Evolutionary conservation across 1,140 invertebrate species (phyloP).

Genomic region (Zelostemma sp.): DNA sequence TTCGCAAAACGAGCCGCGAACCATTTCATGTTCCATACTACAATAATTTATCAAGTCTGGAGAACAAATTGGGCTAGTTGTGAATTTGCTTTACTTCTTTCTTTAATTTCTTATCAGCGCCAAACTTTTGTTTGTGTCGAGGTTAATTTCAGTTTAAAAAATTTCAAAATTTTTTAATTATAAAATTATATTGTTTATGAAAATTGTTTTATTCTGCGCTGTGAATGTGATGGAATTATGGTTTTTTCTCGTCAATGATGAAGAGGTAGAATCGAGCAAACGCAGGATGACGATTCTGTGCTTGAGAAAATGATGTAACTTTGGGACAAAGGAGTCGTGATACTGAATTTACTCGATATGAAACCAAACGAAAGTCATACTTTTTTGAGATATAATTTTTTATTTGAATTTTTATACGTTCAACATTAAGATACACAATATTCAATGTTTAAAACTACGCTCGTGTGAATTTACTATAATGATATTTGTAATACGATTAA

Average conservation of each 20-base stretch:
- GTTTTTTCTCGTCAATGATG: conserved; percentile 43
- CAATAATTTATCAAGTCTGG: too few species aligned
- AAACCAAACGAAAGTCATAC: conserved; percentile 46
- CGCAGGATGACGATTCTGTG: conserved; percentile 22
- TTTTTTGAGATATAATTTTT: conserved; percentile 33
- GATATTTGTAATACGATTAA: conserved; percentile 28
- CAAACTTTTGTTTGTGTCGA: too few species aligned
- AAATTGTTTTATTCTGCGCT: too few species aligned
- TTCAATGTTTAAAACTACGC: conserved; percentile 37
- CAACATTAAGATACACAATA: conserved; percentile 30
- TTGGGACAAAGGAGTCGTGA: too few species aligned
- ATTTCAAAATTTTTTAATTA: too few species aligned
- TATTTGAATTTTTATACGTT: conserved; percentile 30
- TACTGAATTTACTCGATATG: conserved; percentile 55
- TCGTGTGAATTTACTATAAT: conserved; percentile 42
- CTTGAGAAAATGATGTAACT: not conserved
- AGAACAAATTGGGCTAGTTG: too few species aligned
- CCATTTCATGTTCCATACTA: not conserved
- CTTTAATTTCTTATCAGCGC: too few species aligned
- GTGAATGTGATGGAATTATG: conserved; percentile 40
- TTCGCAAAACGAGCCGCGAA: conserved; percentile 19
- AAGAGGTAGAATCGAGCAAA: conserved; percentile 57
- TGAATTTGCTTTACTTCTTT: too few species aligned
- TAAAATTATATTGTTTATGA: too few species aligned
- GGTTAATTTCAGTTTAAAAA: too few species aligned